These are phyloP conservation scores for Porites lutea DNA, from an alignment of 64 coral and sea anemone genomes.

Conservation along the genomic window DNA sequence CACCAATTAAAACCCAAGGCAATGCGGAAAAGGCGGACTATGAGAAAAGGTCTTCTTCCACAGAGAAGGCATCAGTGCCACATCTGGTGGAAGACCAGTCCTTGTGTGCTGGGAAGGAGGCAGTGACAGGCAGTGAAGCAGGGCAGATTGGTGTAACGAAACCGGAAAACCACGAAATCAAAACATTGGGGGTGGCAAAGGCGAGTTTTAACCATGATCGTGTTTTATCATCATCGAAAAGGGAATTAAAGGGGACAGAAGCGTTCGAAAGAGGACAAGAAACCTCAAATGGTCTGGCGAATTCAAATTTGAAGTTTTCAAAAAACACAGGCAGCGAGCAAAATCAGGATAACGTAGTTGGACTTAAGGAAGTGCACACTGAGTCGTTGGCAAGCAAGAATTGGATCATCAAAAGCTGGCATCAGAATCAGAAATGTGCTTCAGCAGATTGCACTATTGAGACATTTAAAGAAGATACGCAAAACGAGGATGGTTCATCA, in stretches of 20 bases:
- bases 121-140: background rate
- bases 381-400: background rate
- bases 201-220: background rate
- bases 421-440: constrained; percentile 1
- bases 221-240: background rate
- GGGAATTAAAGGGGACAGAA: background rate
- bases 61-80: background rate
- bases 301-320: background rate
- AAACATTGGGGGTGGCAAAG: background rate
- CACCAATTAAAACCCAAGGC: background rate
- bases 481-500: too few species aligned
- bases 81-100: background rate
- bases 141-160: background rate
- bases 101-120: background rate
- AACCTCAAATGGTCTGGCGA: too few species aligned
- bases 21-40: background rate
- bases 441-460: background rate
- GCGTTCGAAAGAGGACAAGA: background rate
- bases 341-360: background rate
- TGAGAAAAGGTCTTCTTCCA: background rate
- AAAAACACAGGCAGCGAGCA: background rate
- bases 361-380: background rate
- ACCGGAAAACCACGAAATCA: background rate
- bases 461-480: too few species aligned
- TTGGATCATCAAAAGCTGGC: background rate